Conservation (phyloP, 2,113 vertebrate genomes). For the Chrysemys picta region DNA sequence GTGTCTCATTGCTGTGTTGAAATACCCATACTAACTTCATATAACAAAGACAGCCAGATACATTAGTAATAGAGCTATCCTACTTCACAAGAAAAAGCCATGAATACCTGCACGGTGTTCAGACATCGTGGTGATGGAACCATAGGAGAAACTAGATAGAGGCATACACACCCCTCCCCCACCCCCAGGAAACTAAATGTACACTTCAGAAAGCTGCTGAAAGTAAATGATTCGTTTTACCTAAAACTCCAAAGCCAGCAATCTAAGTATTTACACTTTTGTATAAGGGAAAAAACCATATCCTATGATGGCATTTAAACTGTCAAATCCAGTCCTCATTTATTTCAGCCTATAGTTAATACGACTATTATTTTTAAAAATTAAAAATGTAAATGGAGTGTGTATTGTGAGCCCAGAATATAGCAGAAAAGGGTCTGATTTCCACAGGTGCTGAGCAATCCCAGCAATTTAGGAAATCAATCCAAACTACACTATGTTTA, state of each 20-base stretch:
- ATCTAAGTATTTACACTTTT: neutral
- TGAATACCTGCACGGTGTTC: neutral
- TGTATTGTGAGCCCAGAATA: neutral
- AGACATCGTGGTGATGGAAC: neutral
- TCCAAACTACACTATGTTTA: neutral
- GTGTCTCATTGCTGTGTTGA: neutral
- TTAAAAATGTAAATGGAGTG: neutral
- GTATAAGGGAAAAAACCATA: accelerated
- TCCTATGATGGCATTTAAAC: neutral
- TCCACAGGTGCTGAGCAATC: neutral
- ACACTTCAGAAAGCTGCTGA: neutral
- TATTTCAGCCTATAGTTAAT: neutral
- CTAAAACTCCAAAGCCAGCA: neutral
- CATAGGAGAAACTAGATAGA: neutral
- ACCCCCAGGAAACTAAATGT: too few species aligned
- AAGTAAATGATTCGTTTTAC: neutral
- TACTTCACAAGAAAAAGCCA: neutral
- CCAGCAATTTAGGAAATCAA: neutral
- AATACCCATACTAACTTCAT: neutral
- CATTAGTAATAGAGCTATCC: neutral
- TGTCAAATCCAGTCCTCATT: neutral
- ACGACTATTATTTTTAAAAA: neutral
- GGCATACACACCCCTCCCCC: too few species aligned
- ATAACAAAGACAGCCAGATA: neutral
- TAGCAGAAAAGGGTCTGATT: neutral